Evolutionary conservation across 1,140 invertebrate genomes (phyloP).

Genomic region (Drosophila kurseongensis): DNA sequence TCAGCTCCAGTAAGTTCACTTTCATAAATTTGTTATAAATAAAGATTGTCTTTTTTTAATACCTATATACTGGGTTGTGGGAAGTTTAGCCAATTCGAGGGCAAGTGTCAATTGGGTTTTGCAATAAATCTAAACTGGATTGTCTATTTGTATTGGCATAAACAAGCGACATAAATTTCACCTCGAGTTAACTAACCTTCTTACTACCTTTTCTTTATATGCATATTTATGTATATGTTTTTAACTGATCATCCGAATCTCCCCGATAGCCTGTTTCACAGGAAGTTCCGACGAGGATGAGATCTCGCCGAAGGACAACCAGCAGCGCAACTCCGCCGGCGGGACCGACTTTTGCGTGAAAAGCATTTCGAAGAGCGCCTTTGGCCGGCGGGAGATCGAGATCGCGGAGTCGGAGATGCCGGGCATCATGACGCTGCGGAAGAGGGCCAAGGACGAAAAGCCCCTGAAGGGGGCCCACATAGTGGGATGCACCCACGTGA

Average conservation of each 20-base stretch:
- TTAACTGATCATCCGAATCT: neutral
- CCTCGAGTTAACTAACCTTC: too few relatives aligned
- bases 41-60: too few relatives aligned
- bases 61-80: too few relatives aligned
- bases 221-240: neutral
- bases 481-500: conserved; percentile 98
- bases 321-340: conserved; percentile 91
- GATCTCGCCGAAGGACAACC: conserved; percentile 91
- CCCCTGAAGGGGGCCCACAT: conserved; percentile 97
- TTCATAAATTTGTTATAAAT: neutral
- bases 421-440: conserved; percentile 96
- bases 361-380: conserved; percentile 95
- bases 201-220: too few relatives aligned
- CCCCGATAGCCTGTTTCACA: conserved; percentile 90
- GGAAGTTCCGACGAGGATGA: conserved; percentile 91
- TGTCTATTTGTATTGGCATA: too few relatives aligned
- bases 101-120: too few relatives aligned
- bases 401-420: conserved; percentile 99
- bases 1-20: conserved; percentile 90
- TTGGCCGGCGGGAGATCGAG: conserved; percentile 94
- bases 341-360: conserved; percentile 94
- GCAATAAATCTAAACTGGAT: too few relatives aligned
- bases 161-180: too few relatives aligned
- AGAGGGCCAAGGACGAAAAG: conserved; percentile 95
- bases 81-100: too few relatives aligned